Evolutionary conservation across 2,888 invertebrate species (phyloP).

Genomic region (Anthrax anthrax): DNA sequence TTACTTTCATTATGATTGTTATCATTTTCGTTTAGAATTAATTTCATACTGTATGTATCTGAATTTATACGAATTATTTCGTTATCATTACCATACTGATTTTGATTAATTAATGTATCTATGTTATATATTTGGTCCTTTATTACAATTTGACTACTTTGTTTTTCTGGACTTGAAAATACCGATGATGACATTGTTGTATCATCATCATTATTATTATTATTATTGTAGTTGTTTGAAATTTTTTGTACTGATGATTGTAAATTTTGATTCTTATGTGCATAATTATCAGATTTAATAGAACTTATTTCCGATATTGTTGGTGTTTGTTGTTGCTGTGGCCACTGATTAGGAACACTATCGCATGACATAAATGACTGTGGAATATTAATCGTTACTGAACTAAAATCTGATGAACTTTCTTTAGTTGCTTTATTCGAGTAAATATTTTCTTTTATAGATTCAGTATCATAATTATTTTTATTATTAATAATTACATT

Average conservation of each 20-base stretch:
- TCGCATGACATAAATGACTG: too few species aligned
- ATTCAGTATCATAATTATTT: background rate
- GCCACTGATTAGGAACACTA: too few species aligned
- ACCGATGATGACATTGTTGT: slow-evolving; percentile 22
- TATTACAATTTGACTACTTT: background rate
- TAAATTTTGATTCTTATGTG: background rate
- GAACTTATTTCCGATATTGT: slow-evolving; percentile 18
- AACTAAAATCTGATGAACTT: slow-evolving; percentile 18
- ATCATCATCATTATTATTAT: slow-evolving; percentile 16
- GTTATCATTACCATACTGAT: too few species aligned
- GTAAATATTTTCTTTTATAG: background rate
- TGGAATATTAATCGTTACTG: slow-evolving; percentile 18
- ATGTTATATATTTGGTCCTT: too few species aligned
- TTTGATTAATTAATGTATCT: too few species aligned
- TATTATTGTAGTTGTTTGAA: background rate
- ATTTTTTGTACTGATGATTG: background rate
- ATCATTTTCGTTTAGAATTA: too few species aligned
- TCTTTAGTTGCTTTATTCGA: background rate
- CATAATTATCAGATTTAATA: slow-evolving; percentile 11
- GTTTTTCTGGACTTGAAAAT: slow-evolving; percentile 20
- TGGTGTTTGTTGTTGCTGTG: slow-evolving; percentile 2
- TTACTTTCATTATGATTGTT: too few species aligned
- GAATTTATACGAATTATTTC: too few species aligned
- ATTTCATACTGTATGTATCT: too few species aligned
- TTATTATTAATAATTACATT: background rate